Percentiles rank a stretch among this genome's conserved stretches.
Conservation (phyloP, 2,888 invertebrate species). For the Leptopterna dolabrata region DNA sequence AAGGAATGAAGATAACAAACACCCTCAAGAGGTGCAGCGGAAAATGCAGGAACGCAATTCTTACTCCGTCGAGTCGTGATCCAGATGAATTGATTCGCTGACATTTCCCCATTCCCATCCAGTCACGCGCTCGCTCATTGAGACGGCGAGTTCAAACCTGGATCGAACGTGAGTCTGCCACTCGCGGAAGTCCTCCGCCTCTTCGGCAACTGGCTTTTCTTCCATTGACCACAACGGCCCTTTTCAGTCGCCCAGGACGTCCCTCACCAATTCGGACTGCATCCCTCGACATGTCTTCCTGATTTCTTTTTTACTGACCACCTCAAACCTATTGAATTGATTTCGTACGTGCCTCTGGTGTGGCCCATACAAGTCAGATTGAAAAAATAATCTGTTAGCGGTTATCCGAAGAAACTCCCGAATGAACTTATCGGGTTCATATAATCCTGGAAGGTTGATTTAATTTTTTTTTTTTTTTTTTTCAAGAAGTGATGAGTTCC, state of each 20-base stretch:
- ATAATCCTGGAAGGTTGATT: not conserved
- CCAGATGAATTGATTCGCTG: conserved; percentile 7
- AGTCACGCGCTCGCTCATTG: conserved; percentile 13
- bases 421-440: not conserved
- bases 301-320: not conserved
- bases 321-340: not conserved
- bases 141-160: not conserved
- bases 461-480: not conserved
- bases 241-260: not conserved
- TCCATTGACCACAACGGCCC: conserved; percentile 1
- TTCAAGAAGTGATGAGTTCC: no score
- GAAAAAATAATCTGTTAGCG: not conserved
- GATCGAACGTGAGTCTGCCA: not conserved
- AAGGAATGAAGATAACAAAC: no score
- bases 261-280: not conserved
- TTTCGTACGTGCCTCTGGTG: not conserved
- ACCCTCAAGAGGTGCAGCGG: no score
- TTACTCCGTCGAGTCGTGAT: not conserved
- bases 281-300: not conserved
- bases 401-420: not conserved
- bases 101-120: not conserved
- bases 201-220: not conserved
- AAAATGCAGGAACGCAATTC: not conserved
- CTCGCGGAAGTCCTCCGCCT: conserved; percentile 1
- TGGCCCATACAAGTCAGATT: not conserved